Percentiles rank a stretch among this genome's conserved stretches.
phyloP scores from a whole-genome alignment of 2,797 vertebrate genomes.

The Molossus molossus region DNA sequence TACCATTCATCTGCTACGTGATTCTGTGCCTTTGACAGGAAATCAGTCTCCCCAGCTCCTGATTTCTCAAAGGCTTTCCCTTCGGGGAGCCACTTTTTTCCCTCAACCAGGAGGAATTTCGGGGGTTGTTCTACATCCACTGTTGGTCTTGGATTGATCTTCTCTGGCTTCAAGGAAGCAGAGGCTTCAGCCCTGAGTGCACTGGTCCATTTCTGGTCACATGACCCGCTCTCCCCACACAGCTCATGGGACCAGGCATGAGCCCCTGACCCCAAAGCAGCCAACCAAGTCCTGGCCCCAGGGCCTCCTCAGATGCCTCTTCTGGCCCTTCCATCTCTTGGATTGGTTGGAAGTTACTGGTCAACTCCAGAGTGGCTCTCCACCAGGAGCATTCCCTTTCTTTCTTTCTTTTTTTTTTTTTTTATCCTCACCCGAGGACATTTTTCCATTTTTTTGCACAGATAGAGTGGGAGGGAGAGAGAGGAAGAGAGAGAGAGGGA shows the following conservation, averaged over 20 bases:
- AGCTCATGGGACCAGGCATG: not conserved
- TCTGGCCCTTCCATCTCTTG: not conserved
- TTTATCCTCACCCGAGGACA: too few species aligned
- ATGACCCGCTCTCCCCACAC: not conserved
- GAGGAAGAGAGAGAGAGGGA: too few species aligned
- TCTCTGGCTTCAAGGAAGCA: accelerated
- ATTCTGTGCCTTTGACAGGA: not conserved
- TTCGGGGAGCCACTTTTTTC: not conserved
- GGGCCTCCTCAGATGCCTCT: not conserved
- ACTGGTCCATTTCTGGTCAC: not conserved
- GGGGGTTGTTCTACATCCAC: accelerated
- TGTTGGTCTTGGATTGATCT: accelerated
- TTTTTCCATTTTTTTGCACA: too few species aligned
- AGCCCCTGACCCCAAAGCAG: not conserved
- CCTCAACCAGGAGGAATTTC: not conserved
- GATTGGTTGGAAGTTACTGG: not conserved
- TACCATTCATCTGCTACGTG: not conserved
- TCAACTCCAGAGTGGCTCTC: not conserved
- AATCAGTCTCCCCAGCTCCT: not conserved
- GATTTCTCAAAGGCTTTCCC: slow-evolving; percentile 2
- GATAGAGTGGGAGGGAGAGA: too few species aligned
- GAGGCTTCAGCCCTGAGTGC: accelerated
- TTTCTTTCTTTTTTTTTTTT: too few species aligned
- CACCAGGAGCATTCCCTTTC: not conserved
- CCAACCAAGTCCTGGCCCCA: not conserved